These are phyloP conservation scores for Macaria liturata DNA, from an alignment of 2,888 invertebrate species.

Conservation along the genomic window DNA sequence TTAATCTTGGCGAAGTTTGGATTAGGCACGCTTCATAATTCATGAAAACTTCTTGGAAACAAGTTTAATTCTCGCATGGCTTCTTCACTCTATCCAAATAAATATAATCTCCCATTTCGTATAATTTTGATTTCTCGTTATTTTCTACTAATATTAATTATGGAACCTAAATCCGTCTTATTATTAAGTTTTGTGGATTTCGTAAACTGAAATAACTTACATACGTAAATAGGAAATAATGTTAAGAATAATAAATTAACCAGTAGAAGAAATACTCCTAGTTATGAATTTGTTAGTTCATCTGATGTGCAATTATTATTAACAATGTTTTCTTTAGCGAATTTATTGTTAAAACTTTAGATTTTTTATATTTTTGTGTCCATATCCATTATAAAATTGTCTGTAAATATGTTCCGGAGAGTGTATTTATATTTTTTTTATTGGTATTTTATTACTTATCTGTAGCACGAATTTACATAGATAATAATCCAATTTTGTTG, in stretches of 20 bases:
- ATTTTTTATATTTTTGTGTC: slow-evolving; percentile 47
- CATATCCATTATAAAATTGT: slow-evolving; percentile 44
- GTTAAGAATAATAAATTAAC: slow-evolving; percentile 69
- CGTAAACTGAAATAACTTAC: slow-evolving; percentile 66
- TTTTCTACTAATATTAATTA: slow-evolving; percentile 42
- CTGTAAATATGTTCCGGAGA: slow-evolving; percentile 77
- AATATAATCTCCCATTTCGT: slow-evolving; percentile 29
- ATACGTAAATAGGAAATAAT: slow-evolving; percentile 80
- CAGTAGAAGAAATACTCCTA: slow-evolving; percentile 72
- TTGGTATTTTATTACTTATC: slow-evolving; percentile 42
- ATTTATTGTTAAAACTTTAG: slow-evolving; percentile 69
- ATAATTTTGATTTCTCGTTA: slow-evolving; percentile 37
- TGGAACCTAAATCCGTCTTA: slow-evolving; percentile 73
- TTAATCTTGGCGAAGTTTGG: slow-evolving; percentile 65
- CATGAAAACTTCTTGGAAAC: slow-evolving; percentile 46
- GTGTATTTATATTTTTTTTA: slow-evolving; percentile 51
- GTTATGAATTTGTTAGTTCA: slow-evolving; percentile 69
- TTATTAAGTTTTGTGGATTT: slow-evolving; percentile 68
- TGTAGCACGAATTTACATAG: slow-evolving; percentile 50
- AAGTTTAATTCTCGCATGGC: slow-evolving; percentile 69
- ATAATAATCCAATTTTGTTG: slow-evolving; percentile 35
- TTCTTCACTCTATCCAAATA: slow-evolving; percentile 59
- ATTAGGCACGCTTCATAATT: slow-evolving; percentile 69
- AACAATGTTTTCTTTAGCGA: slow-evolving; percentile 68
- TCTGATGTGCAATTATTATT: slow-evolving; percentile 63